Conservation (phyloP, 2,113 vertebrate genomes). For the Corvus moneduloides region DNA sequence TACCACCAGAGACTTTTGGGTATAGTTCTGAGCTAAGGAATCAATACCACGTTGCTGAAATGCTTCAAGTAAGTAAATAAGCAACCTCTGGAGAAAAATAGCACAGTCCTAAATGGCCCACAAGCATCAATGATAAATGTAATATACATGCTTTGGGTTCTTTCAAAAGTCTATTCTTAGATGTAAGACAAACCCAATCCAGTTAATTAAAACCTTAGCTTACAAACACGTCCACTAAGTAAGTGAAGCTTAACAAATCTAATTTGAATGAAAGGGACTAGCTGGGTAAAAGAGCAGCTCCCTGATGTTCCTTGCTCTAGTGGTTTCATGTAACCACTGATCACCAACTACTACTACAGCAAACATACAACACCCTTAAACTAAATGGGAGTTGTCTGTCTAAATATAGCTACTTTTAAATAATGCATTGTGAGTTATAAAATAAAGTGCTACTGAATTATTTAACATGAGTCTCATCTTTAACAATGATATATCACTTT, state of each 20-base stretch:
- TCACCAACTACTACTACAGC: constrained; percentile 71
- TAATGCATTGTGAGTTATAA: constrained; percentile 76
- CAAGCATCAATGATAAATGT: constrained; percentile 20
- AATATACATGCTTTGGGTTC: neutral
- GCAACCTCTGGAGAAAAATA: neutral
- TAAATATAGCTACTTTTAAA: constrained; percentile 83
- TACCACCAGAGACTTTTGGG: constrained; percentile 24
- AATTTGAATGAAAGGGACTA: constrained; percentile 48
- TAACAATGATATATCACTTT: constrained; percentile 71
- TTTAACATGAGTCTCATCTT: constrained; percentile 77
- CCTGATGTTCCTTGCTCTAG: constrained; percentile 45
- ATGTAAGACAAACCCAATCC: constrained; percentile 24
- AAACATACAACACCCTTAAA: constrained; percentile 60
- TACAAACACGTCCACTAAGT: constrained; percentile 55
- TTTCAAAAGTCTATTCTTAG: constrained; percentile 56
- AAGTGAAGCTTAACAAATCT: constrained; percentile 66
- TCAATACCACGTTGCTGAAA: neutral
- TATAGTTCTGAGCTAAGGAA: constrained; percentile 16
- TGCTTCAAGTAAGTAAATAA: neutral
- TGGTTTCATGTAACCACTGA: constrained; percentile 64
- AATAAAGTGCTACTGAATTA: constrained; percentile 82
- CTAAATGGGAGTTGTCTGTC: constrained; percentile 64
- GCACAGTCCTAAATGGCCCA: neutral
- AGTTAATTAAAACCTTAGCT: constrained; percentile 64
- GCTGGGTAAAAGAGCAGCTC: constrained; percentile 55